Percentiles rank a stretch among this genome's conserved stretches.
Conservation (phyloP, 2,797 vertebrate species). For the Melanotaenia nigrans region DNA sequence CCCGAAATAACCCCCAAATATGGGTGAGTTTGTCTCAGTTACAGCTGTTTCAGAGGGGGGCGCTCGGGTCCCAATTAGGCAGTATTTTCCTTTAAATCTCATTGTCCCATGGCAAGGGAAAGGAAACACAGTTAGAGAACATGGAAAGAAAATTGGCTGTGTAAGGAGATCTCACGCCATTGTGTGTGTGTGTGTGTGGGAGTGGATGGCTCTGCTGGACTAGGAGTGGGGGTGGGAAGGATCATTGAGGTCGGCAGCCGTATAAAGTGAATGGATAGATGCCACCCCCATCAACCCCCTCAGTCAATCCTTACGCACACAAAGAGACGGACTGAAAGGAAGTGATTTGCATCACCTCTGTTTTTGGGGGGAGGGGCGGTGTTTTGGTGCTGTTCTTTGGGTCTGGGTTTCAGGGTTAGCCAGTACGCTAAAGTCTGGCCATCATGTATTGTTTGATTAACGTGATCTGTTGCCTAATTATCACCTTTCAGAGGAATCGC, state of each 20-base stretch:
- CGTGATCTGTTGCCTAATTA: conserved; percentile 10
- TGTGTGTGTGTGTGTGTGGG: conserved; percentile 62
- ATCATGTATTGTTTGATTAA: conserved; percentile 6
- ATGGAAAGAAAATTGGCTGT: conserved; percentile 65
- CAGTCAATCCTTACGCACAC: conserved; percentile 75
- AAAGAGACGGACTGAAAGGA: conserved; percentile 81
- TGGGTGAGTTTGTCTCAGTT: background rate
- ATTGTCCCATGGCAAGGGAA: conserved; percentile 26
- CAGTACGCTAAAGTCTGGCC: conserved; percentile 23
- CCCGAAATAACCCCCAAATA: background rate
- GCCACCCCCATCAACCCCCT: conserved; percentile 57
- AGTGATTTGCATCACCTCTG: conserved; percentile 83
- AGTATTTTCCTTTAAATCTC: conserved; percentile 17
- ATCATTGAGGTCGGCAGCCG: conserved; percentile 72
- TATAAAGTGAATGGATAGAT: conserved; percentile 78
- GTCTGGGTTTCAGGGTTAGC: conserved; percentile 29
- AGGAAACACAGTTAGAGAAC: conserved; percentile 44
- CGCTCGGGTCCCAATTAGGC: background rate
- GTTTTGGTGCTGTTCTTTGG: conserved; percentile 43
- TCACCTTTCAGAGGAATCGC: background rate
- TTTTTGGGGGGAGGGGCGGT: conserved; percentile 58
- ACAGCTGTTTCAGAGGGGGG: background rate
- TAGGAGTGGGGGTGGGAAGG: conserved; percentile 65
- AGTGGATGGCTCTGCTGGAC: conserved; percentile 40
- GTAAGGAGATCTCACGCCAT: conserved; percentile 80